Evolutionary conservation across 1,140 invertebrate species (phyloP).

Genomic region (Hormaphis cornu): DNA sequence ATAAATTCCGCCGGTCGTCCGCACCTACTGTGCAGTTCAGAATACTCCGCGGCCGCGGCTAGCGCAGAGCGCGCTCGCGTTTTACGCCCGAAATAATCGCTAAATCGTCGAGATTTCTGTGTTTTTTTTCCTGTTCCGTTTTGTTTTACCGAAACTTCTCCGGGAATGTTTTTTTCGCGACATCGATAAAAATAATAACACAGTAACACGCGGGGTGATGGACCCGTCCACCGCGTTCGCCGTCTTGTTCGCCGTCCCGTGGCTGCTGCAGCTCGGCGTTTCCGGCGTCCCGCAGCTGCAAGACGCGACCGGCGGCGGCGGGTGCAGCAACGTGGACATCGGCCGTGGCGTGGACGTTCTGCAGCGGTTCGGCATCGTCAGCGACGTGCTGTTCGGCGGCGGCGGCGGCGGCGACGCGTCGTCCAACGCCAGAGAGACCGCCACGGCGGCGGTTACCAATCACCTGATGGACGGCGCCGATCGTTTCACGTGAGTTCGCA

Average conservation of each 20-base stretch:
- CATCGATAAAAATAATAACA: too few relatives aligned
- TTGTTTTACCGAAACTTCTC: too few relatives aligned
- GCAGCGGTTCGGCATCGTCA: slow-evolving; percentile 11
- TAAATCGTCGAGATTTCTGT: too few relatives aligned
- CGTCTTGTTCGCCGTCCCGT: too few relatives aligned
- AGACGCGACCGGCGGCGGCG: background rate
- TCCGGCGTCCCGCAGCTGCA: too few relatives aligned
- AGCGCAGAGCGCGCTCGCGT: too few relatives aligned
- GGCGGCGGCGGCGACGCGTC: background rate
- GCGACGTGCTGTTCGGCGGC: background rate
- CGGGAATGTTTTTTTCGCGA: too few relatives aligned
- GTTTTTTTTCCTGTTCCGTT: too few relatives aligned
- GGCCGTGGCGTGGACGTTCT: slow-evolving; percentile 20
- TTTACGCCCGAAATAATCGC: too few relatives aligned
- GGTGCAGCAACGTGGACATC: slow-evolving; percentile 1
- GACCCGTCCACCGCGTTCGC: background rate
- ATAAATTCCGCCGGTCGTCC: background rate
- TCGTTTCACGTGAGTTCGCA: background rate
- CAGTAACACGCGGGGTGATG: too few relatives aligned
- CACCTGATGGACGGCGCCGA: background rate
- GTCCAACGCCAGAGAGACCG: background rate
- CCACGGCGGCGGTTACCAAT: background rate
- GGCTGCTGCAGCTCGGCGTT: background rate
- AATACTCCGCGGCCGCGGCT: too few relatives aligned
- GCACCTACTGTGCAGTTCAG: too few relatives aligned